Evolutionary conservation across 2,113 vertebrate species (phyloP).

Genomic region (Xyliphius kryptos): DNA sequence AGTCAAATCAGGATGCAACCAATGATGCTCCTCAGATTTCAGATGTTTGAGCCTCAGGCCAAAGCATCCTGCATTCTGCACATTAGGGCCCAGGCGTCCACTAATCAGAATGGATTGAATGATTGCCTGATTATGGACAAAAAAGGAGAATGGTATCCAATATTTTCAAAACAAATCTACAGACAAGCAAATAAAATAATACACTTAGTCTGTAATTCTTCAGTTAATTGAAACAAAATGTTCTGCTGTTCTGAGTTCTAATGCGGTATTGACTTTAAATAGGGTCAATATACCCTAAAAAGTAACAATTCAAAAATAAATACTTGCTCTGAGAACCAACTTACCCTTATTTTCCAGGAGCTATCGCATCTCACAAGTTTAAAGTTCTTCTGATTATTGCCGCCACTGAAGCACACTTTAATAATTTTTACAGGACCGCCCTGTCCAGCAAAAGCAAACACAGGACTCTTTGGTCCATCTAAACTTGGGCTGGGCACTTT

Average conservation of each 20-base stretch:
- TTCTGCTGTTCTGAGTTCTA: too few species aligned
- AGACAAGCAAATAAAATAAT: too few species aligned
- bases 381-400: constrained; percentile 91
- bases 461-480: constrained; percentile 58
- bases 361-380: constrained; percentile 90
- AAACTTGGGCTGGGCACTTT: constrained; percentile 61
- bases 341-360: constrained; percentile 81
- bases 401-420: constrained; percentile 92
- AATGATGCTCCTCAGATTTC: constrained; percentile 89
- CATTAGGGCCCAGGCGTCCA: constrained; percentile 81
- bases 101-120: constrained; percentile 84
- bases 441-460: constrained; percentile 56
- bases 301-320: too few species aligned
- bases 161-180: too few species aligned
- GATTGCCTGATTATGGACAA: constrained; percentile 71
- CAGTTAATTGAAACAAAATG: too few species aligned
- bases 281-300: too few species aligned
- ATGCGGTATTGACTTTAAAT: too few species aligned
- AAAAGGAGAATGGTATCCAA: too few species aligned
- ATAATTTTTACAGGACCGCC: constrained; percentile 78
- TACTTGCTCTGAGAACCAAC: too few species aligned
- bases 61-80: constrained; percentile 72
- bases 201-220: too few species aligned
- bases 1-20: constrained; percentile 85
- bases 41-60: constrained; percentile 89